Base-by-base conservation (phyloP, 1,140 invertebrate genomes). In the Melitaea cinxia region DNA sequence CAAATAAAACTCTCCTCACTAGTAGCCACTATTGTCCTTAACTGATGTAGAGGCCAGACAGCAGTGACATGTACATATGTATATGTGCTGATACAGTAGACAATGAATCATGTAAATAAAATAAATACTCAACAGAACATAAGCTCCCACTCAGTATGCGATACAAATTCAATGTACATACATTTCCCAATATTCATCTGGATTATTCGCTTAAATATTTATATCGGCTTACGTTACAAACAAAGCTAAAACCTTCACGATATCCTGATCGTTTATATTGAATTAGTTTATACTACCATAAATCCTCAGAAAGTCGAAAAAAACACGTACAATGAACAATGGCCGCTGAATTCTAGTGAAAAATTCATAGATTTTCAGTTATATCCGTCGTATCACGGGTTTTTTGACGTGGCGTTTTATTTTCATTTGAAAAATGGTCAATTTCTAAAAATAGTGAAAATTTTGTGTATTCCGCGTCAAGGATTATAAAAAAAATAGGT, bases 251-350 rank as follows among this genome's bases (percentile, higher is more conserved):
- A 23, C 42, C 37, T 17, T 42, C 10, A 17, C 37, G 37, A 42
- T 42, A 42, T 17, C 37, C 37, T 42, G 14, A 42, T 5, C 37
- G 39, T 58, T 53, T 55, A 39, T 55, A 45, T 63, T 21, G 19
- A 19, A 67, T 67, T 67, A 67, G 58, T 60, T 61, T 39, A 67
- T 56, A 54, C 53, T 30, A 14, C 35, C 42, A 56, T 52, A 55
- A 56, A 57, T 52, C 58, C 42, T 26, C 14, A 17, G 53, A 10
- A 42, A 33, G 17, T 56, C 30, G 53, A 39, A 61, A 61, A 67
- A 67, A 55, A 56, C 52, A 60, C 33, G 58, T 56, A 61, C 24
- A 55, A n/a, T n/a, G 52, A 52, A 67, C 58, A 67, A 67, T 67
- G 42, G 52, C 35, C 30, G 65, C 30, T 63, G 26, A 63, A 63